Base-by-base conservation (phyloP, 2,888 invertebrate genomes). In the Diplazon laetatorius region DNA sequence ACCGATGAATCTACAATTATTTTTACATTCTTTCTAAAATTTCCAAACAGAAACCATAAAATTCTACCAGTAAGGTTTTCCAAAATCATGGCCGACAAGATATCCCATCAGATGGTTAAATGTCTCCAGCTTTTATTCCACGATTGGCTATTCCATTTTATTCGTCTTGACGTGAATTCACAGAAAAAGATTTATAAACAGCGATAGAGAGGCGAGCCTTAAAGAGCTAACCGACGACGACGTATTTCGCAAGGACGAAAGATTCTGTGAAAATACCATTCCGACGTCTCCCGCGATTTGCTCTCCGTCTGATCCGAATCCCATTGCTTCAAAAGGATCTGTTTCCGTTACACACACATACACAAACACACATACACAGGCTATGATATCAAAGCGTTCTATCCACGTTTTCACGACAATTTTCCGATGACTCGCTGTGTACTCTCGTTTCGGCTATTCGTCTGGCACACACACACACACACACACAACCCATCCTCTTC, bases 341-440 rank as follows among this genome's bases (percentile, higher is more conserved):
- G 30, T 46, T 16, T 66, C 55, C 66, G 22, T 25, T 52, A 52
- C n/a, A n/a, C 52, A 30, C 8, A 30, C 22, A 65, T 25, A 30
- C 42, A 14, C 25, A 55, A 14, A 18, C n/a, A n/a, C n/a, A n/a
- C n/a, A n/a, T n/a, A n/a, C n/a, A n/a, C 3, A 48, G 2, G 18
- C 14, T n/a, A n/a, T 2, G 14, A 6, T 25, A 30, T 30, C 30
- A 30, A 30, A 30, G 30, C 6, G 30, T 30, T 14, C 52, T 14
- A 52, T 52, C n/a, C 14, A 30, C 14, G 14, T 30, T 39, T 25
- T n/a, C 37, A 20, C 37, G 18, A 20, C 20, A 12, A 55, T 46
- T 52, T 30, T 52, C 52, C n/a, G 30, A 52, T 30, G 30, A 30
- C 16, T 52, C 14, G 8, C 52, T 14, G 25, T 52, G 30, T 52